These are phyloP conservation scores for Molossus molossus DNA, from an alignment of 2,797 vertebrate species.

Conservation along the genomic window DNA sequence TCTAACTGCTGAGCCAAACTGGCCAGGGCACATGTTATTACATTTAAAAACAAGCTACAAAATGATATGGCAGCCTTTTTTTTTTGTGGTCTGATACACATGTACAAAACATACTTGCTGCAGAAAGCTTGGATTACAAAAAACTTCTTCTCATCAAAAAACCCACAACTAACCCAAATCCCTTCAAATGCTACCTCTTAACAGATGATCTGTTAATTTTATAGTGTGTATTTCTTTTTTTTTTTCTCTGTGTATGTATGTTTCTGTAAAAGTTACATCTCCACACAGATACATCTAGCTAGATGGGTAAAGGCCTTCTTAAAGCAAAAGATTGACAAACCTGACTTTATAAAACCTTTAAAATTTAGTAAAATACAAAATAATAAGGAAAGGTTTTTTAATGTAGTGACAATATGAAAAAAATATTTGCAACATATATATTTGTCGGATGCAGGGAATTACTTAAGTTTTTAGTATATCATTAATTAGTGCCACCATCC, in stretches of 20 bases:
- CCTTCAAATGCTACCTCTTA: not conserved
- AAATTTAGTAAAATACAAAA: conserved; percentile 35
- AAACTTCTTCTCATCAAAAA: not conserved
- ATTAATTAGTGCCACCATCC: not conserved
- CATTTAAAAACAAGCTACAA: conserved; percentile 10
- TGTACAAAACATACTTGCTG: conserved; percentile 32
- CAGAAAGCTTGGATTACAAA: conserved; percentile 39
- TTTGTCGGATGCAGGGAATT: not conserved
- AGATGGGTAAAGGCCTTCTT: not conserved
- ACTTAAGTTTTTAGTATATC: not conserved
- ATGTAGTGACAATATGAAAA: not conserved
- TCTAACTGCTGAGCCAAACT: no score
- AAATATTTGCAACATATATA: not conserved
- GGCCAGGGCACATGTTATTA: not conserved
- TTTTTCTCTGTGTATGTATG: not conserved
- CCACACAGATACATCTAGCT: not conserved
- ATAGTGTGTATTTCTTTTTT: not conserved
- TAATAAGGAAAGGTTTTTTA: not conserved
- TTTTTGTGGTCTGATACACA: not conserved
- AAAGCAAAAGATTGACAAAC: not conserved
- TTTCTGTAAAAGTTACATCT: not conserved
- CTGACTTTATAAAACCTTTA: conserved; percentile 17
- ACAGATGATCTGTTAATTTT: not conserved
- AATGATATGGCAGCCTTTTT: not conserved
- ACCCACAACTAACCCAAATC: not conserved